These are phyloP conservation scores for Bombycilla garrulus DNA, from an alignment of 2,113 vertebrate species.

Conservation along the genomic window DNA sequence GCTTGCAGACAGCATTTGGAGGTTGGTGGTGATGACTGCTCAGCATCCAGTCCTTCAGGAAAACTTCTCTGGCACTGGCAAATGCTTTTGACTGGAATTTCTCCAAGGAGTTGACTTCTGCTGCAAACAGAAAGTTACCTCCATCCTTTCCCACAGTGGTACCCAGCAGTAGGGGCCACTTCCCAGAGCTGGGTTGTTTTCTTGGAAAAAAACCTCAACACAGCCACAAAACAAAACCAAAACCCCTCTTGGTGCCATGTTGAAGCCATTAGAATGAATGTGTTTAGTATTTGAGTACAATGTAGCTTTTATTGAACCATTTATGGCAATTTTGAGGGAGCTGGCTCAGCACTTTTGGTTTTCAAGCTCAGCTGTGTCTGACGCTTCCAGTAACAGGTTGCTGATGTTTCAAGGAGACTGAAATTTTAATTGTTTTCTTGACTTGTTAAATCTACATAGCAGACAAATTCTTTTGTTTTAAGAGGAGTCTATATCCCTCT, in stretches of 20 bases:
- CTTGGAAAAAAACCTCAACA: neutral
- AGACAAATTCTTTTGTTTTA: neutral
- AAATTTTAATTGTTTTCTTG: neutral
- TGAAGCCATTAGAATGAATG: neutral
- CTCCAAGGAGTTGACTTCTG: neutral
- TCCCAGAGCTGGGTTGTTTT: neutral
- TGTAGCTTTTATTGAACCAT: neutral
- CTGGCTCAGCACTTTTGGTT: neutral
- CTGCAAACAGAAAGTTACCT: neutral
- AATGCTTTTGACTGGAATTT: neutral
- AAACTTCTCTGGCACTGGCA: neutral
- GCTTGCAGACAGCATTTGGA: neutral
- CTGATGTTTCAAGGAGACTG: neutral
- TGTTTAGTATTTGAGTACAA: neutral
- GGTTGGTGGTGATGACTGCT: neutral
- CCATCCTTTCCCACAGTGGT: neutral
- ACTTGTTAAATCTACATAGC: neutral
- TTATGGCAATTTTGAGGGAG: neutral
- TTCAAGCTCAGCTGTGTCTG: neutral
- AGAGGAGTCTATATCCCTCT: neutral
- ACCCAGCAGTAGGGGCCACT: neutral
- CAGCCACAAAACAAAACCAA: neutral
- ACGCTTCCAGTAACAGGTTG: fast-evolving
- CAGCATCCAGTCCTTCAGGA: neutral
- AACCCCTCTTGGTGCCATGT: neutral